phyloP scores from a whole-genome alignment of 2,113 vertebrate species.

The Salvelinus alpinus region DNA sequence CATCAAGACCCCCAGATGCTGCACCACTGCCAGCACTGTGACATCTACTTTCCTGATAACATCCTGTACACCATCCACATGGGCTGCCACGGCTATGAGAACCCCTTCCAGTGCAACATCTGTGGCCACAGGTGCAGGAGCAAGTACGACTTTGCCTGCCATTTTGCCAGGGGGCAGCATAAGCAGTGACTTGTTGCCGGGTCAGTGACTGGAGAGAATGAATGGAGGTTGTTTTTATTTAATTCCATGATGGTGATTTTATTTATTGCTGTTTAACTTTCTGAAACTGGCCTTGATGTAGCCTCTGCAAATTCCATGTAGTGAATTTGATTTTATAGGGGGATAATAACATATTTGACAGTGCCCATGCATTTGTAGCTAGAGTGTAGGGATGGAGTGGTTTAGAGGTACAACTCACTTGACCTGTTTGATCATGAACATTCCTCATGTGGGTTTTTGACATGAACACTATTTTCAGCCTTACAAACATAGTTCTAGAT shows the following conservation, averaged over 20 bases:
- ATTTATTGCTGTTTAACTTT: conserved; percentile 62
- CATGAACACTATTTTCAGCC: not conserved
- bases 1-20: conserved; percentile 89
- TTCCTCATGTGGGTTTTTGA: conserved; percentile 10
- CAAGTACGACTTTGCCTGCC: conserved; percentile 98
- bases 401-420: not conserved
- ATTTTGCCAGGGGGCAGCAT: conserved; percentile 96
- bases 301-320: conserved; percentile 44
- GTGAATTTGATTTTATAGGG: not conserved
- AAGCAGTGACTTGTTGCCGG: conserved; percentile 71
- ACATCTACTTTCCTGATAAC: conserved; percentile 98
- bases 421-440: conserved; percentile 36
- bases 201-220: not conserved
- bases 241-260: conserved; percentile 33
- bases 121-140: conserved; percentile 97
- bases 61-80: conserved; percentile 99
- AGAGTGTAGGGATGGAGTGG: conserved; percentile 21
- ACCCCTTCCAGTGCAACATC: conserved; percentile 99
- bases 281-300: conserved; percentile 60
- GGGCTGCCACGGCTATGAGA: conserved; percentile 97
- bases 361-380: conserved; percentile 39
- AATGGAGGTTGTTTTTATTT: conserved; percentile 1
- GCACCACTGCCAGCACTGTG: conserved; percentile 98
- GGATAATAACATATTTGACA: not conserved
- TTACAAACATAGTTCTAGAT: conserved; percentile 4